These are phyloP conservation scores for Hippopotamyrus pictus DNA, from an alignment of 2,797 vertebrate species.

Conservation along the genomic window DNA sequence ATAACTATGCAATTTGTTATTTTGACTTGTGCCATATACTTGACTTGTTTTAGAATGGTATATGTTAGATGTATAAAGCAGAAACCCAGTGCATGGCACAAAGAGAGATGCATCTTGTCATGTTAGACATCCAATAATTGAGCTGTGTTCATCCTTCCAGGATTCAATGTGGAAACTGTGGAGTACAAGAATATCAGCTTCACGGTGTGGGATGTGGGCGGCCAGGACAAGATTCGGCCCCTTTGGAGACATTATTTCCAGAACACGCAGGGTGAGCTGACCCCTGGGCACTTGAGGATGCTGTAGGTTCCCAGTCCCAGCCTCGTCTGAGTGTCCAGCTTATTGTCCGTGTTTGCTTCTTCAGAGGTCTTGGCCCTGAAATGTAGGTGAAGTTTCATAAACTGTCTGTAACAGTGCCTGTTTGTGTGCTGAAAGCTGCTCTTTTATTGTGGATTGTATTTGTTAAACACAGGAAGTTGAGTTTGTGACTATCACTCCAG, in stretches of 20 bases:
- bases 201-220: slow-evolving; percentile 96
- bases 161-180: slow-evolving; percentile 94
- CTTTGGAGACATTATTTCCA: slow-evolving; percentile 98
- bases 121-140: neutral
- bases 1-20: neutral
- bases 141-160: slow-evolving; percentile 48
- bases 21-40: neutral
- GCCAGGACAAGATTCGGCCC: slow-evolving; percentile 96
- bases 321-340: neutral
- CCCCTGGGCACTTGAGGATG: neutral
- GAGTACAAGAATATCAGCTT: slow-evolving; percentile 99
- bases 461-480: neutral
- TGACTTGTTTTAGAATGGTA: neutral
- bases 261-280: slow-evolving; percentile 86
- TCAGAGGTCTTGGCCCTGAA: neutral
- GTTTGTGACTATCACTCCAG: neutral
- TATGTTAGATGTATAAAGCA: neutral
- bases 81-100: neutral
- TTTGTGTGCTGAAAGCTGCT: neutral
- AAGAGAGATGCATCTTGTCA: neutral
- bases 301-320: neutral
- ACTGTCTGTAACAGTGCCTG: neutral
- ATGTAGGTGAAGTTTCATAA: neutral
- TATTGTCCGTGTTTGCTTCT: neutral
- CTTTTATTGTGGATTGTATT: neutral